A percentile compares a stretch with the other conserved stretches of the same genome.
phyloP scores from a whole-genome alignment of 2,113 vertebrate genomes.

The Triplophysa tibetana region DNA sequence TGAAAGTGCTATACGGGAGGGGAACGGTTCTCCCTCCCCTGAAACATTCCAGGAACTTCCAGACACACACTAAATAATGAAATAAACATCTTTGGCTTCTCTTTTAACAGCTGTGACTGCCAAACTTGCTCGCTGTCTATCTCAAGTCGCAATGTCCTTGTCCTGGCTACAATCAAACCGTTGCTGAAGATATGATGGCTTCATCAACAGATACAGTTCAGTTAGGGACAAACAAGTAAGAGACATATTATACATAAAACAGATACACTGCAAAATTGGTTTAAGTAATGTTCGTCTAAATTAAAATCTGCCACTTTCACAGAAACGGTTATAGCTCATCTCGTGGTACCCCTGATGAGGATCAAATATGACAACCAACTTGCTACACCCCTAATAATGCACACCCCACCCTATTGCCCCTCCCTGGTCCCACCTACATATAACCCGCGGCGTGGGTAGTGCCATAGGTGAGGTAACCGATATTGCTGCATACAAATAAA shows the following conservation, averaged over 20 bases:
- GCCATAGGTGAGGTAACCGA: constrained; percentile 65
- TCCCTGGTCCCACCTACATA: constrained; percentile 18
- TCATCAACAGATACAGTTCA: constrained; percentile 15
- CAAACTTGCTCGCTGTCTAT: constrained; percentile 51
- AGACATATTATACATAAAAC: neutral
- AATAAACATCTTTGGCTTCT: constrained; percentile 76
- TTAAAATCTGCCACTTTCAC: constrained; percentile 45
- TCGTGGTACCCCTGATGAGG: constrained; percentile 36
- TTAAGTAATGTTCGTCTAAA: constrained; percentile 36
- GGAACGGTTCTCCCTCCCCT: constrained; percentile 59
- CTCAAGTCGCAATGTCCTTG: constrained; percentile 45
- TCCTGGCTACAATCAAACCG: constrained; percentile 44
- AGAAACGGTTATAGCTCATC: constrained; percentile 51
- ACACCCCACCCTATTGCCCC: constrained; percentile 13
- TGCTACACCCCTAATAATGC: constrained; percentile 61
- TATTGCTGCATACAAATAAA: constrained; percentile 70
- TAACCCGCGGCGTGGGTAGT: constrained; percentile 25
- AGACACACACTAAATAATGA: constrained; percentile 66
- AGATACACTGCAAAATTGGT: constrained; percentile 19
- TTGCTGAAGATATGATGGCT: constrained; percentile 54
- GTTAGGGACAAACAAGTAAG: neutral
- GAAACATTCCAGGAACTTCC: constrained; percentile 51
- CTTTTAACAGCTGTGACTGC: constrained; percentile 62
- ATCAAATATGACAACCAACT: constrained; percentile 57
- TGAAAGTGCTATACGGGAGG: constrained; percentile 68